Percentiles rank a stretch among this genome's conserved stretches.
These are phyloP conservation scores for Macheiramphus alcinus DNA, from an alignment of 2,113 vertebrate species.

Conservation along the genomic window DNA sequence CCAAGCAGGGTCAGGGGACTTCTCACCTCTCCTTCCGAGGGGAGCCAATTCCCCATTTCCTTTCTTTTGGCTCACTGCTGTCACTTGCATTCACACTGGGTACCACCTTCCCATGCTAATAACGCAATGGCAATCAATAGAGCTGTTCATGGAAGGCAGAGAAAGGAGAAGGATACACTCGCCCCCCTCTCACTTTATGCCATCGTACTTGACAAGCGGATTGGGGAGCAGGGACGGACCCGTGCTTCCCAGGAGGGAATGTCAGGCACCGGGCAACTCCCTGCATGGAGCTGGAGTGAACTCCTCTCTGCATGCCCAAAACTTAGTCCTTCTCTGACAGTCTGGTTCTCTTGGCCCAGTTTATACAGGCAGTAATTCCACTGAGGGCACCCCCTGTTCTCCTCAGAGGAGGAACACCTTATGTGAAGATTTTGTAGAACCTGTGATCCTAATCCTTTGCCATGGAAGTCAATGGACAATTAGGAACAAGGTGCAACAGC, in stretches of 20 bases:
- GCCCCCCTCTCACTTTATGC: neutral
- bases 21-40: neutral
- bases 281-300: fast-evolving
- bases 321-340: neutral
- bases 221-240: neutral
- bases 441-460: neutral
- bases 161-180: neutral
- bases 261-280: neutral
- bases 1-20: conserved; percentile 36
- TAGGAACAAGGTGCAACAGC: neutral
- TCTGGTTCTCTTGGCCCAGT: neutral
- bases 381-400: fast-evolving
- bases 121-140: conserved; percentile 44
- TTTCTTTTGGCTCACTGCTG: conserved; percentile 47
- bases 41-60: conserved; percentile 25
- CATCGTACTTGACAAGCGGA: neutral
- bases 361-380: neutral
- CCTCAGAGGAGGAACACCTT: neutral
- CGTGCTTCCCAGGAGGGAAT: neutral
- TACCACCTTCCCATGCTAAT: conserved; percentile 64
- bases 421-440: fast-evolving
- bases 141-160: conserved; percentile 46
- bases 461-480: neutral
- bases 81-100: conserved; percentile 50
- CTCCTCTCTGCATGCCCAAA: neutral